Evolutionary conservation across 2,113 vertebrate species (phyloP), one percentile per base, ranked within the genome.

Genomic region (Phylloscopus trochilus): DNA sequence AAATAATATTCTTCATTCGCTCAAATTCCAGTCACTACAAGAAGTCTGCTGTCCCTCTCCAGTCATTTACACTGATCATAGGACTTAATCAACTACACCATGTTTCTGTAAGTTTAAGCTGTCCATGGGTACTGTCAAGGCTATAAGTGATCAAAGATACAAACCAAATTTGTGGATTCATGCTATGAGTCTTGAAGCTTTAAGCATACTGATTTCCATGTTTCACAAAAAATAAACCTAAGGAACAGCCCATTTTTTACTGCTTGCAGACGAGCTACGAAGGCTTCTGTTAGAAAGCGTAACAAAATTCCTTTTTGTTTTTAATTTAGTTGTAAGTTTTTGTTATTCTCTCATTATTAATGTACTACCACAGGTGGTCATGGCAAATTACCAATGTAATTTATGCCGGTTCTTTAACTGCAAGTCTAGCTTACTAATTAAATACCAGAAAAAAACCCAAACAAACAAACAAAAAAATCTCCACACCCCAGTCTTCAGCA

Each of bases 301-400:
- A 83, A 87, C 51, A 13, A 85, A 95, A 92, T 20, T 17, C 52
- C 83, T 47, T 77, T 67, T 26, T 11, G 26, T 47, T 78, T 60
- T 87, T 27, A 44, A 90, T 90, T 55, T 26, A 86, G 47, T 37
- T 4, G 0, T 17, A 74, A 55, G 7, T 43, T 93, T 90, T 70
- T 90, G 59, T 74, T 94, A 77, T 69, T 85, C 68, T 74, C n/a
- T 94, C 59, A 55, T 91, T 94, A 93, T 79, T 89, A 83, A 77
- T 44, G 43, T 70, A 69, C 75, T 88, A 83, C 83, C 83, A 90
- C 62, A 93, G 82, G 79, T 80, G 90, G 87, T 82, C 68, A 87
- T 51, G 69, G 73, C 80, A 93, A 91, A 91, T 76, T 79, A 93
- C 66, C 77, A 96, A 79, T 26, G 15, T 39, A 80, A 95, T 83